Evolutionary conservation across 2,888 invertebrate genomes (phyloP), one percentile per base, ranked within the genome.

Genomic region (Melanargia galathea): DNA sequence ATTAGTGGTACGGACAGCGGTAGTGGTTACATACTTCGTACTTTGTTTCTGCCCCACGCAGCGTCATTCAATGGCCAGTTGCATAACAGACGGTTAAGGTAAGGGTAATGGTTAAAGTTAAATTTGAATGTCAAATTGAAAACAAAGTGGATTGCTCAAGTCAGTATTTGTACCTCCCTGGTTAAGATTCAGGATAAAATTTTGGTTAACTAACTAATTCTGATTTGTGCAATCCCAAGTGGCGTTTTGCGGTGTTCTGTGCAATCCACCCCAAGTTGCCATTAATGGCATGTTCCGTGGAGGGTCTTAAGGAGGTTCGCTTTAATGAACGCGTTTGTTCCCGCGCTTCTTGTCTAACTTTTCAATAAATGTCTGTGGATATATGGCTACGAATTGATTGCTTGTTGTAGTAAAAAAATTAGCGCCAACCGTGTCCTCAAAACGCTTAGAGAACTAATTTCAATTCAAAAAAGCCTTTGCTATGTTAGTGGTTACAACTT

Each of bases 341-440:
- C 43, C 16, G 2, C 43, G 18, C 18, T 43, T 18, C 43, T 43
- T 43, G 43, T 43, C 43, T 43, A 43, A 16, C 18, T 43, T 43
- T 18, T 43, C 18, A 7, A n/a, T 30, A 38, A 13, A 13, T 18
- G 43, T 43, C 43, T 43, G 43, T 43, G 43, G 16, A 43, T 43
- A 43, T 43, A 43, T 8, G 11, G 10, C 45, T 46, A 46, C 70
- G 73, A 70, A 73, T 76, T 77, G 72, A 75, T 76, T 83, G 85
- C 85, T 84, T 90, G 91, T 91, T 91, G 90, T 91, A 91, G 90
- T 81, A 90, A 90, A 91, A 73, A 89, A 90, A 89, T 77, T 90
- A 90, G 90, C 90, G 82, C 90, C 90, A 86, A 80, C n/a, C 80
- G 75, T 78, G 72, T 68, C 64, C 66, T 70, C 62, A 77, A 46